phyloP scores from a whole-genome alignment of 1,140 invertebrate genomes.

The Heliconius eleuchia region DNA sequence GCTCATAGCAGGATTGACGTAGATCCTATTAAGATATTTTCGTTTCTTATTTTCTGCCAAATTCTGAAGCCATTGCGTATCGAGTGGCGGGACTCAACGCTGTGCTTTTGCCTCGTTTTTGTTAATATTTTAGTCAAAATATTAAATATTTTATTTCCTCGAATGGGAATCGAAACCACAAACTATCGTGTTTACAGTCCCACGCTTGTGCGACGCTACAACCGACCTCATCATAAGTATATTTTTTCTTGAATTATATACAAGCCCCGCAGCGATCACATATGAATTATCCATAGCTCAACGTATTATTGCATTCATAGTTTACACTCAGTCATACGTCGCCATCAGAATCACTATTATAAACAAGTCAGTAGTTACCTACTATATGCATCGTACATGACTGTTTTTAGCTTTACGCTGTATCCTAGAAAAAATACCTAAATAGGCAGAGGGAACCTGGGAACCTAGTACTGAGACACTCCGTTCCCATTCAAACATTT shows the following conservation, averaged over 20 bases:
- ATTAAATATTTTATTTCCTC: too few relatives aligned
- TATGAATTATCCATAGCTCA: background rate
- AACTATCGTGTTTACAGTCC: too few relatives aligned
- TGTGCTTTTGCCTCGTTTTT: background rate
- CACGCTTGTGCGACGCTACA: too few relatives aligned
- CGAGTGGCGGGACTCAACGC: background rate
- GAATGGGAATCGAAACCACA: too few relatives aligned
- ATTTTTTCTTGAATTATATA: background rate
- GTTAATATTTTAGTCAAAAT: background rate
- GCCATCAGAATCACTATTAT: conserved; percentile 42
- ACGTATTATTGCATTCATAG: background rate
- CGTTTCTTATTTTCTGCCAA: background rate
- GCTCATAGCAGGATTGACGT: background rate
- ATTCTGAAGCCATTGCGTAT: background rate
- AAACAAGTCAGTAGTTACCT: conserved; percentile 37
- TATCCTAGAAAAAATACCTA: too few relatives aligned
- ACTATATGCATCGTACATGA: background rate
- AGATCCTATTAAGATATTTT: background rate
- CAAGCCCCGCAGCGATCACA: background rate
- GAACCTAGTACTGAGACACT: too few relatives aligned
- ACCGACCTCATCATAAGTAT: background rate
- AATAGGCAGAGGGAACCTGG: too few relatives aligned
- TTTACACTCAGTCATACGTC: conserved; percentile 41
- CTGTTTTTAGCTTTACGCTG: too few relatives aligned
- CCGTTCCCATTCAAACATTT: too few relatives aligned